Evolutionary conservation across 2,797 vertebrate species (phyloP).

Genomic region (Aphelocoma californica): DNA sequence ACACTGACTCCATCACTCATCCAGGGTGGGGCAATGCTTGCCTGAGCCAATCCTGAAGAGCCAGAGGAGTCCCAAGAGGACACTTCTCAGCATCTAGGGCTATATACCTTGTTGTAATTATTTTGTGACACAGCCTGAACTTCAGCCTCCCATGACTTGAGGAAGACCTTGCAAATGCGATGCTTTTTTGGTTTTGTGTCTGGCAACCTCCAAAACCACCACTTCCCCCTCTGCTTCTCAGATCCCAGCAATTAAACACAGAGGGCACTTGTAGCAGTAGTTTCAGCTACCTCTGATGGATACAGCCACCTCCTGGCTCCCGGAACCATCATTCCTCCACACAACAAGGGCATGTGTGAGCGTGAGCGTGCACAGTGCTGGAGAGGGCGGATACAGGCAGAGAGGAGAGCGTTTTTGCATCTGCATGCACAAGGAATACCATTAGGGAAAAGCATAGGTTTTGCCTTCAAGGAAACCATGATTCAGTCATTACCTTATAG

Average conservation of each 20-base stretch:
- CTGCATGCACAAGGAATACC: neutral
- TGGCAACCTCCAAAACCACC: neutral
- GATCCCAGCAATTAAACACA: neutral
- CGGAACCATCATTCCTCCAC: neutral
- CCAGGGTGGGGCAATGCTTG: accelerated
- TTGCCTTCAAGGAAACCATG: neutral
- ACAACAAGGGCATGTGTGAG: neutral
- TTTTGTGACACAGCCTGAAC: neutral
- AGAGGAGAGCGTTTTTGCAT: neutral
- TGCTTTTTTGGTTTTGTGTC: accelerated
- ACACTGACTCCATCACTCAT: accelerated
- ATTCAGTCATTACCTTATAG: neutral
- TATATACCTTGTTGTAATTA: neutral
- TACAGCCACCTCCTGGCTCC: neutral
- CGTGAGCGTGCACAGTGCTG: accelerated
- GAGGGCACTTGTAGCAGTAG: neutral
- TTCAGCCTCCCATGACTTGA: neutral
- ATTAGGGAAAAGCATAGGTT: neutral
- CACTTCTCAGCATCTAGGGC: neutral
- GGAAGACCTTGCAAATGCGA: accelerated
- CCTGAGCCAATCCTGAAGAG: neutral
- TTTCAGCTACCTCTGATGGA: neutral
- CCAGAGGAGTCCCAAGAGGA: neutral
- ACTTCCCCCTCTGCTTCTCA: neutral
- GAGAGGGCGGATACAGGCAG: neutral